These are phyloP conservation scores for Meriones unguiculatus DNA, from an alignment of 2,113 vertebrate genomes.

Conservation along the genomic window DNA sequence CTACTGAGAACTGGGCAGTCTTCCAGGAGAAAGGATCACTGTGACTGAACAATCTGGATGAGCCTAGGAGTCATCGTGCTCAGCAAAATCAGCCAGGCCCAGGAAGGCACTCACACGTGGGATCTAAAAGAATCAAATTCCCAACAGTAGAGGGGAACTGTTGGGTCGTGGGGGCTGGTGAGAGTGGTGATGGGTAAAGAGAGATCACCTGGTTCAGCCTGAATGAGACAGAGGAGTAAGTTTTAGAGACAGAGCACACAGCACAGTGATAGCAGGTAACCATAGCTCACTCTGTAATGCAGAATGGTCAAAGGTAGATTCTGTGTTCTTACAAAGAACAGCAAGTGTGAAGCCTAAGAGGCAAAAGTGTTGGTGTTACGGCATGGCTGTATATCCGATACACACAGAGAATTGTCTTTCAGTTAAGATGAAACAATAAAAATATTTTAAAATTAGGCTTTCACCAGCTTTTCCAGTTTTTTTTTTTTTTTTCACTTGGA, in stretches of 20 bases:
- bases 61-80: background rate
- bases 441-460: background rate
- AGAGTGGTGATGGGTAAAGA: no score
- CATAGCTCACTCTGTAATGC: background rate
- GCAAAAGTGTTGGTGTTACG: accelerated
- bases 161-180: no score
- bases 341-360: background rate
- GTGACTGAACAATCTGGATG: background rate
- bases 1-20: no score
- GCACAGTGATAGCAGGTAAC: background rate
- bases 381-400: no score
- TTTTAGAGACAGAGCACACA: background rate
- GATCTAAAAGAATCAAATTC: background rate
- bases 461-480: background rate
- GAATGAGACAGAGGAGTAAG: background rate
- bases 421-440: background rate
- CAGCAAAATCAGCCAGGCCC: background rate
- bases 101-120: background rate
- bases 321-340: background rate
- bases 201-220: no score
- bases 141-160: background rate
- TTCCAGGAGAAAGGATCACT: background rate
- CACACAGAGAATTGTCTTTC: background rate
- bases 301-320: background rate
- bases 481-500: background rate